These are phyloP conservation scores for Alca torda DNA, from an alignment of 2,797 vertebrate species.

Conservation along the genomic window DNA sequence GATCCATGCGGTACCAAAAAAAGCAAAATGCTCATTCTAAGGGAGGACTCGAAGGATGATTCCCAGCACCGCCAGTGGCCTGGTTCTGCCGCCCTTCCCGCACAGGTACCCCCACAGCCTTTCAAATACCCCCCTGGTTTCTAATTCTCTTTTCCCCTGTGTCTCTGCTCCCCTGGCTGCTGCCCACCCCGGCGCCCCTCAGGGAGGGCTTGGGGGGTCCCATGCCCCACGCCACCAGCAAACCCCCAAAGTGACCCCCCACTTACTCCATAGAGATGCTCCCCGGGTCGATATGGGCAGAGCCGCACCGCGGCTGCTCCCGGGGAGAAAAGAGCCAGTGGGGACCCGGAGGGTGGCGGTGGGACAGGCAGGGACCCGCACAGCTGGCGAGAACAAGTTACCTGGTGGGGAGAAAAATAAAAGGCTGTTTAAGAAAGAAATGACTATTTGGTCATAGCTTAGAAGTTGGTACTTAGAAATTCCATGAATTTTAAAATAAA, in stretches of 20 bases:
- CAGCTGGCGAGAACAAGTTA: not conserved
- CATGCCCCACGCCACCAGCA: fast-evolving
- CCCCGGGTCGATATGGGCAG: not conserved
- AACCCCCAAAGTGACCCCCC: not conserved
- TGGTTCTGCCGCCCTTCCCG: not conserved
- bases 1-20: fast-evolving
- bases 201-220: fast-evolving
- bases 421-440: constrained; percentile 12
- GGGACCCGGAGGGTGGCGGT: not conserved
- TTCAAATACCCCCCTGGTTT: not conserved
- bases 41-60: not conserved
- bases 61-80: not conserved
- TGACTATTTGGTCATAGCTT: constrained; percentile 24
- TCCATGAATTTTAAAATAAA: constrained; percentile 72
- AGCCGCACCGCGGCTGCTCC: not conserved
- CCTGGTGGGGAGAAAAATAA: not conserved
- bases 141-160: not conserved
- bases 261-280: fast-evolving
- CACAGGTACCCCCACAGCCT: not conserved
- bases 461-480: constrained; percentile 63
- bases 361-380: not conserved
- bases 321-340: fast-evolving
- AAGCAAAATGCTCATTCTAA: not conserved
- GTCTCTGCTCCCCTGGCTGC: not conserved
- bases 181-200: fast-evolving